Percentiles rank a stretch among this genome's conserved stretches.
phyloP scores from a whole-genome alignment of 53 echinoderm and acorn worm species.

The Holothuria leucospilota region DNA sequence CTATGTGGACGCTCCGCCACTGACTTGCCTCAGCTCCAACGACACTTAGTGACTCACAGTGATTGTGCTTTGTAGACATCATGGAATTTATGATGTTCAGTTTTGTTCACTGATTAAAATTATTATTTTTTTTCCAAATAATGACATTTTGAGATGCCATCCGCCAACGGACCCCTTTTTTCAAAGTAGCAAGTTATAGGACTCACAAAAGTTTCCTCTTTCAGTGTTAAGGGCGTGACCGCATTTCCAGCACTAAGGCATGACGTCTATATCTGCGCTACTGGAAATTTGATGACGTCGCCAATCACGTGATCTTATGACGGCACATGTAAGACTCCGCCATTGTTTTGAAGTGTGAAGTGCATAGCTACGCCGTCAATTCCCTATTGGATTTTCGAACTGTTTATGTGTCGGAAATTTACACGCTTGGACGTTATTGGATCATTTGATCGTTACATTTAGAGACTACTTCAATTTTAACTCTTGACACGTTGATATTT shows the following conservation, averaged over 20 bases:
- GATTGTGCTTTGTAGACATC: too few relatives aligned
- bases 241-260: not conserved
- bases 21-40: too few relatives aligned
- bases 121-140: too few relatives aligned
- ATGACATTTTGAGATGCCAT: too few relatives aligned
- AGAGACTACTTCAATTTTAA: conserved; percentile 25
- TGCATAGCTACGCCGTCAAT: not conserved
- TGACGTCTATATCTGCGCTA: not conserved
- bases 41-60: too few relatives aligned
- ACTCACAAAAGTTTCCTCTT: not conserved
- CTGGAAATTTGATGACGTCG: conserved; percentile 32
- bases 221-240: conserved; percentile 33
- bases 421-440: not conserved
- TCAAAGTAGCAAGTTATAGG: too few relatives aligned
- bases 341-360: conserved; percentile 42
- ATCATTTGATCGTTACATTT: conserved; percentile 17
- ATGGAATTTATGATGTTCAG: too few relatives aligned
- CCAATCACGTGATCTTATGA: conserved; percentile 24
- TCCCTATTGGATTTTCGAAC: conserved; percentile 33
- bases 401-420: conserved; percentile 7
- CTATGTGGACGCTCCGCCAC: too few relatives aligned
- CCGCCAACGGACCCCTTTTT: too few relatives aligned
- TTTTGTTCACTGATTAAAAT: too few relatives aligned
- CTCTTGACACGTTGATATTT: conserved; percentile 54
- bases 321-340: conserved; percentile 49